phyloP scores from a whole-genome alignment of 2,888 invertebrate genomes.

The Vanessa cardui region DNA sequence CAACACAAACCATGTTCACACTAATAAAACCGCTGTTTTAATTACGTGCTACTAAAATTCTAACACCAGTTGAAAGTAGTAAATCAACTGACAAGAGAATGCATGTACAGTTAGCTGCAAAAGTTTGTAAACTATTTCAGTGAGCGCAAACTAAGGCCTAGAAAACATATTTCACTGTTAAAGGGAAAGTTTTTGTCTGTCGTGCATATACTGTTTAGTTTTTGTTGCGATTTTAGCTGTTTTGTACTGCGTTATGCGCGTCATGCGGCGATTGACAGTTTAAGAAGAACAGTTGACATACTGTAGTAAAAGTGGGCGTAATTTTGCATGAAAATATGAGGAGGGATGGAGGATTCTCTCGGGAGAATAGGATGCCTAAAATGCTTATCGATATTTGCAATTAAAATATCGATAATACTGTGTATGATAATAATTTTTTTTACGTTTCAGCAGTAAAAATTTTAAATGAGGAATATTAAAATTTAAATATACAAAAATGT shows the following conservation, averaged over 20 bases:
- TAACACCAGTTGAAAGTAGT: not conserved
- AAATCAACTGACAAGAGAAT: constrained; percentile 10
- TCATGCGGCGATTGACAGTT: too few species aligned
- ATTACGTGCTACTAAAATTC: not conserved
- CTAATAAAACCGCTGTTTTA: not conserved
- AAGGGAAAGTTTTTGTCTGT: constrained; percentile 11
- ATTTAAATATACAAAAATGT: too few species aligned
- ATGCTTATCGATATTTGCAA: too few species aligned
- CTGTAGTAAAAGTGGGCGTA: too few species aligned
- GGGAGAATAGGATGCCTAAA: too few species aligned
- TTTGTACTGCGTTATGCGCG: not conserved
- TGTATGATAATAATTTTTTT: too few species aligned
- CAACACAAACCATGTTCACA: not conserved
- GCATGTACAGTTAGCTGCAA: constrained; percentile 6
- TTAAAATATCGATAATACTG: too few species aligned
- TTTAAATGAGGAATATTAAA: too few species aligned
- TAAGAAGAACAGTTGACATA: too few species aligned
- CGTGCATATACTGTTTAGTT: not conserved
- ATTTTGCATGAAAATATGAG: too few species aligned
- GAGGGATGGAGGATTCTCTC: too few species aligned
- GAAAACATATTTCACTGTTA: constrained; percentile 5
- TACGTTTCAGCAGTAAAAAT: too few species aligned
- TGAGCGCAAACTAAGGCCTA: constrained; percentile 6
- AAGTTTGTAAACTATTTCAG: constrained; percentile 11
- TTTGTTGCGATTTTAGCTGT: not conserved